Base-by-base conservation (phyloP, 2,113 vertebrate genomes). In the Ancistrus triradiatus region DNA sequence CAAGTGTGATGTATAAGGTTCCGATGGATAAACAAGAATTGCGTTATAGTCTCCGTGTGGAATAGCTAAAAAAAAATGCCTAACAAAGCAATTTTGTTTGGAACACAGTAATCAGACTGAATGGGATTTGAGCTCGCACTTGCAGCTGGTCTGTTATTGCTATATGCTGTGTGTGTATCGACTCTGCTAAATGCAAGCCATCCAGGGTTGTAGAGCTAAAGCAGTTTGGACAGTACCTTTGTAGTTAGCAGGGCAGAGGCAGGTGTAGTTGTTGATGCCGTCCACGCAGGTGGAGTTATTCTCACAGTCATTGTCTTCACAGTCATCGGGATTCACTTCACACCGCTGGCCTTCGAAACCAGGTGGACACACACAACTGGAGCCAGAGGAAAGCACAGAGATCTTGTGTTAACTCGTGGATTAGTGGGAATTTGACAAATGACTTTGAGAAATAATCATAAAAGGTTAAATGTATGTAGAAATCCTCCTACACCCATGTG, bases 261-360 rank as follows among this genome's bases (percentile, higher is more conserved):
- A 98, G 60, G 85, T 91, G 7, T 95, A 98, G 87, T 96, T 97
- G 86, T 98, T 95, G 86, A 95, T 84, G 22, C 95, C 94, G 6
- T 98, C 95, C 19, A 95, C 78, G 14, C 95, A 98, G 0, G 95
- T 98, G 63, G 95, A 89, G 52, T 97, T 98, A 84, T 98, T 98
- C 79, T 97, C 95, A 0, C 95, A 98, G 84, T 98, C 93, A 0
- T 97, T 96, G 84, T 97, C 94, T 74, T 96, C 94, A 2, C 95
- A 98, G 79, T 98, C 95, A 1, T 98, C 92, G 1, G 93, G 87
- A 78, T 98, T 96, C 35, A 91, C 73, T 80, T 96, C 92, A 76
- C 95, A 98, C 7, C 83, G 83, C 33, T 87, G 86, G 17, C 95
- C 95, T 76, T 96, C 95, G 4, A 90, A 98, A 7, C 95, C 95